A percentile compares a stretch with the other conserved stretches of the same genome.
Conservation (phyloP, 2,888 invertebrate genomes). For the Hemithea aestivaria region DNA sequence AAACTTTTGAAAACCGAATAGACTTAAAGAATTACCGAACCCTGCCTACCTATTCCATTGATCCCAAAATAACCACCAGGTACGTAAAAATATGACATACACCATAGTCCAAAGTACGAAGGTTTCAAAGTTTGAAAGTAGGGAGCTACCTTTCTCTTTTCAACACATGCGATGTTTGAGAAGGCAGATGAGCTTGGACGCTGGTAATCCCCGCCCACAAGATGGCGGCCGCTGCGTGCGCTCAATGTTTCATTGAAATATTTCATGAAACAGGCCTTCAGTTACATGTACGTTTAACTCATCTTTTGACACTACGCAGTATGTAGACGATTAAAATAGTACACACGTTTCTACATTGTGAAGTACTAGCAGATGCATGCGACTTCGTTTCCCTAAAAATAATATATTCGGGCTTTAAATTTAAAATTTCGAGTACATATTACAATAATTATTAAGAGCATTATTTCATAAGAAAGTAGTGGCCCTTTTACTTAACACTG, state of each 20-base stretch:
- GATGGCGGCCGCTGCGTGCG: conserved; percentile 54
- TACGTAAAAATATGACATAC: conserved; percentile 25
- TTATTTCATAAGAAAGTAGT: too few relatives aligned
- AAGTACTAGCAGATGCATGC: too few relatives aligned
- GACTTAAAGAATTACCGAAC: too few relatives aligned
- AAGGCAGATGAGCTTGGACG: conserved; percentile 42
- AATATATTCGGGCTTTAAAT: too few relatives aligned
- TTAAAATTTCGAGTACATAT: too few relatives aligned
- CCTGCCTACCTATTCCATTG: too few relatives aligned
- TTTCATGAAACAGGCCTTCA: background rate
- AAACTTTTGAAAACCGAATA: too few relatives aligned
- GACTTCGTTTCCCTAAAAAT: too few relatives aligned
- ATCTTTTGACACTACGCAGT: background rate
- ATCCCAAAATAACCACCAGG: conserved; percentile 20
- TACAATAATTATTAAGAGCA: too few relatives aligned
- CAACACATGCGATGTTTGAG: conserved; percentile 23
- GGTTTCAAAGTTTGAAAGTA: conserved; percentile 19
- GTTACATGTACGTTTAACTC: background rate
- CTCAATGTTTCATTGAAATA: conserved; percentile 10
- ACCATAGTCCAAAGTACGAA: background rate
- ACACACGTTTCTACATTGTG: too few relatives aligned
- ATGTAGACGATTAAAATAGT: background rate
- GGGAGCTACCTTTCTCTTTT: conserved; percentile 46
- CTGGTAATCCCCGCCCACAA: conserved; percentile 60
- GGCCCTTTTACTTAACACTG: too few relatives aligned